phyloP scores from a whole-genome alignment of 2,888 invertebrate genomes.

The Sclerodermus sp. region DNA sequence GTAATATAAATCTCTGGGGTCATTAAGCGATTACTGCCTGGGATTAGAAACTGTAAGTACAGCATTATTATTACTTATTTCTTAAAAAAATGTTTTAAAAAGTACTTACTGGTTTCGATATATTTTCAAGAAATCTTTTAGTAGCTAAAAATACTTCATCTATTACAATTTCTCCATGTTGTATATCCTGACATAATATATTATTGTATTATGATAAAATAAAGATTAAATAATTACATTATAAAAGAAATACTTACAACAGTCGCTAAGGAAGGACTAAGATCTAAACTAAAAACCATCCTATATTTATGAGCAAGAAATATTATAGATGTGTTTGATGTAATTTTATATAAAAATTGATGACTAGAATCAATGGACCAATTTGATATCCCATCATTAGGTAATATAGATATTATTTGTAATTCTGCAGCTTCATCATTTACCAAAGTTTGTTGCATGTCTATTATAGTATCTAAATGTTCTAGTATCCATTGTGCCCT shows the following conservation, averaged over 20 bases:
- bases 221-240: neutral
- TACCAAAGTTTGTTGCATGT: conserved; percentile 53
- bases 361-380: conserved; percentile 60
- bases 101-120: conserved; percentile 62
- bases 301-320: conserved; percentile 73
- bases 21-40: conserved; percentile 66
- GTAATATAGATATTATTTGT: conserved; percentile 67
- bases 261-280: conserved; percentile 75
- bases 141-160: conserved; percentile 65
- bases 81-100: neutral
- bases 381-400: conserved; percentile 58
- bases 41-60: conserved; percentile 65
- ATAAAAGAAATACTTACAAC: conserved; percentile 61
- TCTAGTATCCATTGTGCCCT: conserved; percentile 76
- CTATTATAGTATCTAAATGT: conserved; percentile 65
- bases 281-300: conserved; percentile 75
- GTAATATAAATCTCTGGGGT: conserved; percentile 73
- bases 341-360: conserved; percentile 61
- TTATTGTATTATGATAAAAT: neutral
- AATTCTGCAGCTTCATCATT: conserved; percentile 62
- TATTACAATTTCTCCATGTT: conserved; percentile 65
- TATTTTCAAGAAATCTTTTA: conserved; percentile 62
- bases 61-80: neutral
- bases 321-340: conserved; percentile 64
- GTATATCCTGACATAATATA: conserved; percentile 58